A percentile compares a stretch with the other conserved stretches of the same genome.
These are phyloP conservation scores for Pollicipes pollicipes DNA, from an alignment of 1,140 invertebrate genomes.

Conservation along the genomic window DNA sequence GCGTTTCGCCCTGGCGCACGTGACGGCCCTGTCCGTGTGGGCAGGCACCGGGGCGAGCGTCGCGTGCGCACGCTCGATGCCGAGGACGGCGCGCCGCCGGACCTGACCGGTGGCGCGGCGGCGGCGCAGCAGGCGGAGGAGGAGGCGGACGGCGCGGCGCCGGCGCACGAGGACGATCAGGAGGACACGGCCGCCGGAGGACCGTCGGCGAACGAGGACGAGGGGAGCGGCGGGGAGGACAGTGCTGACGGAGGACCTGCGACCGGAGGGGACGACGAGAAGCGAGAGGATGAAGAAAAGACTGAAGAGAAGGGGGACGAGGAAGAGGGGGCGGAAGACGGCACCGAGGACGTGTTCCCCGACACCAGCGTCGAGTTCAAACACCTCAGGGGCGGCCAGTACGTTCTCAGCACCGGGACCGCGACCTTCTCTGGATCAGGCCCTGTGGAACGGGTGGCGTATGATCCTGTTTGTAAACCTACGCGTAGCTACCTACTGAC, in stretches of 20 bases:
- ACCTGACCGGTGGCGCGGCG: slow-evolving; percentile 25
- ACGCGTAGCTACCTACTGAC: too few species aligned
- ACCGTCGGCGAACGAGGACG: too few species aligned
- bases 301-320: too few species aligned
- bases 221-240: slow-evolving; percentile 23
- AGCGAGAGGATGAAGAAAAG: too few species aligned
- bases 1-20: too few species aligned
- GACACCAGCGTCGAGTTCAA: slow-evolving; percentile 34
- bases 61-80: slow-evolving; percentile 38
- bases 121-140: slow-evolving; percentile 25
- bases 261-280: slow-evolving; percentile 11
- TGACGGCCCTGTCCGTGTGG: too few species aligned
- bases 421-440: too few species aligned
- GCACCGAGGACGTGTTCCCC: slow-evolving; percentile 27
- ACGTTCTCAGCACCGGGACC: slow-evolving; percentile 29
- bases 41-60: slow-evolving; percentile 35
- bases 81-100: slow-evolving; percentile 27
- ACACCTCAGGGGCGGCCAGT: slow-evolving; percentile 29
- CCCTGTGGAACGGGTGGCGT: too few species aligned
- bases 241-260: slow-evolving; percentile 16
- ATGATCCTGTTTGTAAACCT: too few species aligned
- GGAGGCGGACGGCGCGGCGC: slow-evolving; percentile 18
- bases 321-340: background rate
- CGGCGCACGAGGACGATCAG: slow-evolving; percentile 28
- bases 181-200: slow-evolving; percentile 22